Evolutionary conservation across 2,113 vertebrate genomes (phyloP).

Genomic region (Ochotona curzoniae): DNA sequence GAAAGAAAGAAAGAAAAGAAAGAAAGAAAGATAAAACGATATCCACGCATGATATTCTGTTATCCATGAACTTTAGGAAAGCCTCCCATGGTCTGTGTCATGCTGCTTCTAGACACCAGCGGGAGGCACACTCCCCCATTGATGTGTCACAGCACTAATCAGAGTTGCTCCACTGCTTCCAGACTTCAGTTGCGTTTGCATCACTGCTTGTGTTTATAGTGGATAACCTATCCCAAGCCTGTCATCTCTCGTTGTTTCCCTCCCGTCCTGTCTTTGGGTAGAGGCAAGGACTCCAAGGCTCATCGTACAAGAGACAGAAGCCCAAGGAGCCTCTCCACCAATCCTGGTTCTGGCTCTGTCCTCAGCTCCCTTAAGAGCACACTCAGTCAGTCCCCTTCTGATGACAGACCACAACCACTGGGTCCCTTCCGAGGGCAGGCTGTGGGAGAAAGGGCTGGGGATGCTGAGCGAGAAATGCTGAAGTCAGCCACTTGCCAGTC

Average conservation of each 20-base stretch:
- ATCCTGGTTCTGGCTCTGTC: not conserved
- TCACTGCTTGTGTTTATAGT: not conserved
- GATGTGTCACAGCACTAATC: not conserved
- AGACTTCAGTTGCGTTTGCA: not conserved
- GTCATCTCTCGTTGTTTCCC: not conserved
- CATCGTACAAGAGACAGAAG: not conserved
- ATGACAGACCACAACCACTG: slow-evolving; percentile 4
- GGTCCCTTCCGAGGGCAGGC: not conserved
- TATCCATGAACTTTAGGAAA: too few relatives aligned
- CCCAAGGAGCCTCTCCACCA: not conserved
- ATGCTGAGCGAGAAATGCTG: not conserved
- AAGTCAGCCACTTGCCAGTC: slow-evolving; percentile 8
- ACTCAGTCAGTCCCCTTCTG: not conserved
- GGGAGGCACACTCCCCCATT: not conserved
- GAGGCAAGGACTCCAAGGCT: not conserved
- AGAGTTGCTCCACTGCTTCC: not conserved
- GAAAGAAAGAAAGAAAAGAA: too few relatives aligned
- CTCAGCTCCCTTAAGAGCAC: not conserved
- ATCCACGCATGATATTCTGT: too few relatives aligned
- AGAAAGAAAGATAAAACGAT: too few relatives aligned
- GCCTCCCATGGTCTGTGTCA: not conserved
- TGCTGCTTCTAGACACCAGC: not conserved
- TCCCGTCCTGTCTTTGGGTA: not conserved
- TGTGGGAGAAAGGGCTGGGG: not conserved
- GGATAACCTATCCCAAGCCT: not conserved